Evolutionary conservation across 2,888 invertebrate genomes (phyloP), one percentile per base, ranked within the genome.

Genomic region (Halictus ligatus): DNA sequence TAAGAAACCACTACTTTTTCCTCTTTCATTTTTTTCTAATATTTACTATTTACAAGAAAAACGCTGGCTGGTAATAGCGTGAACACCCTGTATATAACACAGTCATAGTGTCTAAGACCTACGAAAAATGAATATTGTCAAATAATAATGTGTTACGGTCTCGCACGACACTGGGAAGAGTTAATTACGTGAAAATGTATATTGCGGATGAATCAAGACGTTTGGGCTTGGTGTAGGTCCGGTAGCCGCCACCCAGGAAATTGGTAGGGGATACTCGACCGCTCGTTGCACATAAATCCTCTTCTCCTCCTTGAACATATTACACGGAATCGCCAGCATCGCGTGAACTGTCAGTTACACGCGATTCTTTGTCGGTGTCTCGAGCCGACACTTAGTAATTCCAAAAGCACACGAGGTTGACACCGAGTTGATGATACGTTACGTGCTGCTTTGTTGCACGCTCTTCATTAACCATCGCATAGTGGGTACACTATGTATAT

Each of bases 271-370:
- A 74, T 81, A 54, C 50, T 40, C 35, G 40, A 18, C 15, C 21
- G 40, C 69, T 21, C 40, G 40, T 43, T 69, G 10, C 40, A 69
- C 69, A 40, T 21, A 40, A 69, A 69, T 69, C 69, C 40, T 40
- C 67, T 67, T 67, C 21, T 40, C 69, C 21, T 40, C 10, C 40
- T 69, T 40, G 69, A 69, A 40, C 40, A 21, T 35, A 21, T 69
- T 69, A 69, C 21, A 69, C 21, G 40, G 69, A 25, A 10, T 25
- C 72, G 25, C 43, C n/a, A 15, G n/a, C 7, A 72, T 46, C 46
- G 46, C 72, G 72, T 69, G 69, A 69, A 69, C 69, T n/a, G 69
- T 69, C 40, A 40, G 40, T 43, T 69, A 69, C 69, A 69, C 69
- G 69, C 69, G 69, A 69, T 69, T 69, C 69, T 69, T 69, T 69